Base-by-base conservation (phyloP, 2,797 vertebrate species). In the Limnodromus scolopaceus region DNA sequence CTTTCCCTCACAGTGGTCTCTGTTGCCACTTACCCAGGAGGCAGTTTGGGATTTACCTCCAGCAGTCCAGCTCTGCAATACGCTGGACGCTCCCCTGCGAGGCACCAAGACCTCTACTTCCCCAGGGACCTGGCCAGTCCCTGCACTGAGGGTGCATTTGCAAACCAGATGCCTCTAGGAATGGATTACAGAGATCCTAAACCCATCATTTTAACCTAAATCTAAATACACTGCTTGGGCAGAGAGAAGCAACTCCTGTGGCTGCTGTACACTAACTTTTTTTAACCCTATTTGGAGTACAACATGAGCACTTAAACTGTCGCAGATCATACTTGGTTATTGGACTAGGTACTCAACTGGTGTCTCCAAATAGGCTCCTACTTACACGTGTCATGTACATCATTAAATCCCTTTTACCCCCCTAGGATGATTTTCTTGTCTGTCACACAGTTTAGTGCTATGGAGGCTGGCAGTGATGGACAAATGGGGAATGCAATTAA, bases 21-120 rank as follows among this genome's bases (percentile, higher is more conserved):
- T 66, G 53, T 43, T 46, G 43, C 41, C 48, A 41, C n/a, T 43
- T 74, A 43, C 15, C 9, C 48, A 23, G 49, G 17, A 63, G 18
- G 30, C 13, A 22, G 34, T 36, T 17, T 54, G 80, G 46, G 60
- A 39, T 49, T 46, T 39, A 58, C 19, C 16, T 64, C 23, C 23
- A 41, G 38, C 1, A 1, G 27, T 32, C 27, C 14, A 48, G 32
- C 28, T 64, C 51, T 83, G 57, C 22, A 54, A 75, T 51, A n/a
- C 0, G 1, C n/a, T 41, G 36, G 18, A 48, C 4, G 20, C 28
- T 53, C 19, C 19, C 65, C 30, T 10, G 14, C 0, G 0, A 82
- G 30, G 34, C 51, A 32, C 27, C 34, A 38, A 60, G 39, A 54
- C 77, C 49, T 20, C 28, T 16, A 13, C 17, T 27, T 58, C 65